These are phyloP conservation scores for Dipus sagitta DNA, from an alignment of 2,797 vertebrate genomes.

Conservation along the genomic window DNA sequence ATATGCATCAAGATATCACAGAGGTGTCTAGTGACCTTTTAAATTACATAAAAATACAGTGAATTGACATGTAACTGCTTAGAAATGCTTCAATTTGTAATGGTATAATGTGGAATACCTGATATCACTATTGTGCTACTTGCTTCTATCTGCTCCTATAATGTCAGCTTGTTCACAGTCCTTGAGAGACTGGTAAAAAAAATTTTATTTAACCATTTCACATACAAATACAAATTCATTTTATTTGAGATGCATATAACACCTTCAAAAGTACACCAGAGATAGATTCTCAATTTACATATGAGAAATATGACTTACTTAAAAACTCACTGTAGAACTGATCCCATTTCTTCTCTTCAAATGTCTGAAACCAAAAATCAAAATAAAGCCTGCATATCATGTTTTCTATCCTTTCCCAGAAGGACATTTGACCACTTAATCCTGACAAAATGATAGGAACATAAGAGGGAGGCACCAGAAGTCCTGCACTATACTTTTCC, in stretches of 20 bases:
- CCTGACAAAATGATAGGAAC: slow-evolving; percentile 67
- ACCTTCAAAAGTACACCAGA: background rate
- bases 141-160: too few relatives aligned
- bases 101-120: too few relatives aligned
- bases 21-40: background rate
- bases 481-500: slow-evolving; percentile 83
- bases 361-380: background rate
- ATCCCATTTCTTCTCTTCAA: slow-evolving; percentile 71
- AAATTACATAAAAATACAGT: too few relatives aligned
- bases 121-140: background rate
- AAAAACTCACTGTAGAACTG: slow-evolving; percentile 81
- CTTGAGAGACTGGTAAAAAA: background rate
- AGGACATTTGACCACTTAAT: slow-evolving; percentile 78
- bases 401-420: slow-evolving; percentile 76
- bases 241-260: background rate
- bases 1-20: background rate
- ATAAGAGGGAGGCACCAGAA: slow-evolving; percentile 85
- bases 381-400: slow-evolving; percentile 69
- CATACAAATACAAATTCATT: background rate
- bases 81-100: background rate
- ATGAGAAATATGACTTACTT: slow-evolving; percentile 76
- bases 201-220: background rate
- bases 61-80: background rate
- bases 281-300: background rate
- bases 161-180: background rate